Base-by-base conservation (phyloP, 2,113 vertebrate species). In the Eolophus roseicapilla region DNA sequence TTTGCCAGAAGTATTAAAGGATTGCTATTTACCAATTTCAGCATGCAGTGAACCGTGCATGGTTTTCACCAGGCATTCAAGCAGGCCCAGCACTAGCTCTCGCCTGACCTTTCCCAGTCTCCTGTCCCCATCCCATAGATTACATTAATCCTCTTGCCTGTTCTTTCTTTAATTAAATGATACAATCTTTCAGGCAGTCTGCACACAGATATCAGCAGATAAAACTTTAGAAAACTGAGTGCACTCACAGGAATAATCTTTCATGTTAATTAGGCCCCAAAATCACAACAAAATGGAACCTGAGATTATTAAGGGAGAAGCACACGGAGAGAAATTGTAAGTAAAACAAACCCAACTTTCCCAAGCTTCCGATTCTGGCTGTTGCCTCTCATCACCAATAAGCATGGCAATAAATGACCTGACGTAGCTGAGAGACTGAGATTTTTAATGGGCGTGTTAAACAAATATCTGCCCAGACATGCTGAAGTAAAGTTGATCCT, bases 131-230 rank as follows among this genome's bases (percentile, higher is more conserved):
- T 73, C 82, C 86, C 41, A 24, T 8, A 85, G 91, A 94, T 77
- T 84, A 95, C 92, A 96, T 92, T 92, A 96, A 90, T 95, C 94
- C 80, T 83, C 82, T 88, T 95, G 91, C 93, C 97, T 96, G 82
- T 92, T 96, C 88, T 78, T 92, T 46, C 92, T 96, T 95, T 95
- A 97, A 96, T 97, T 95, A 96, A 95, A 97, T 95, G 82, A 97
- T 96, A 96, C 68, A 60, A 94, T 96, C 96, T 97, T 90, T 87
- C 75, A 93, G 55, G 90, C 90, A 85, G 87, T 31, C 90, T 63
- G 64, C 2, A 3, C 78, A 60, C 41, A 92, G 86, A 96, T 96
- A 96, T 27, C 76, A 70, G 70, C 37, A 64, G 92, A 96, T 97
- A 94, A 95, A 93, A 80, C 18, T 87, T 73, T 4, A 3, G 59